Base-by-base conservation (phyloP, 92 coral and sea anemone species). In the Bergia sp. region DNA sequence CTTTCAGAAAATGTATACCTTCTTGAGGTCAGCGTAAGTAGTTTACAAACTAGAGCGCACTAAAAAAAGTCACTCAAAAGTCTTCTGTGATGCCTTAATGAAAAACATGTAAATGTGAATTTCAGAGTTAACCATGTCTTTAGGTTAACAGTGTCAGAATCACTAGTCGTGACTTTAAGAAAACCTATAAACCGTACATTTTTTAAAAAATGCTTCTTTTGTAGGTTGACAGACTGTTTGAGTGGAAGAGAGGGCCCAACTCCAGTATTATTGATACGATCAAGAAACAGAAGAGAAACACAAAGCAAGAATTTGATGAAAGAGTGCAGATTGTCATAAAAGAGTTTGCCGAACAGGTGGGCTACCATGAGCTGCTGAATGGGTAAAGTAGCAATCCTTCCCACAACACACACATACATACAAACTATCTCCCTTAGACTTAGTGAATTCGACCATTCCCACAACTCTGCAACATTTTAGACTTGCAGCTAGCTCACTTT, bases 201-300 rank as follows among this genome's bases (percentile, higher is more conserved):
- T 9, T 40, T 41, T 15, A 9, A 65, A 67, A 8, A 6, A 5
- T 55, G 41, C 36, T 44, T 41, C 23, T 47, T 13, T 72, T 93
- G 1, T 37, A 97, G 99, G 95, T 97, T 64, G 99, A 97, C 92
- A 90, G 99, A 58, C 86, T 97, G 85, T 97, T 96, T 81, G 99
- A 97, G 82, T 97, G 99, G 99, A 97, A 97, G 91, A 94, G 99
- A 82, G 99, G 99, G 40, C 96, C 99, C 1, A 96, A 96, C 92
- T 97, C 99, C 39, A 90, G 96, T 50, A 93, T 97, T 82, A 79
- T 90, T 37, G 98, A 97, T 87, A 97, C 99, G 12, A 86, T 97
- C 77, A 95, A 95, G 88, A 97, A 97, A 80, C 99, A 97, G 73
- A 95, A 93, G 89, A 89, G 94, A 64, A 93, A 96, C 89, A 97